phyloP scores from a whole-genome alignment of 2,113 vertebrate genomes.

The Rissa tridactyla region DNA sequence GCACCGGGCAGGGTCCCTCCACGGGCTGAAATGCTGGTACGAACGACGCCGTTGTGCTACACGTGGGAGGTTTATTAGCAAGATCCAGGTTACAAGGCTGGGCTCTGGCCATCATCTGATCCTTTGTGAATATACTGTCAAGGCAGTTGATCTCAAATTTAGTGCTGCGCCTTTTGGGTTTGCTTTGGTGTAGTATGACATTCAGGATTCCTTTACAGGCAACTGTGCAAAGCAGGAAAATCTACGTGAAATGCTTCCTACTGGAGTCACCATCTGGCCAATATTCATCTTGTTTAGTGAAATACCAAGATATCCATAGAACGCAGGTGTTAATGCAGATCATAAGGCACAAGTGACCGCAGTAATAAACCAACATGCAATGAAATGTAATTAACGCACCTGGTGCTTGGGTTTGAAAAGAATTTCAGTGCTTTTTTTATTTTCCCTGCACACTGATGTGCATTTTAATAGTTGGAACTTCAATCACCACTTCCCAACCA shows the following conservation, averaged over 20 bases:
- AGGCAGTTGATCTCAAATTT: slow-evolving; percentile 17
- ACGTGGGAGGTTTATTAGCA: not conserved
- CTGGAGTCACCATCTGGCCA: slow-evolving; percentile 76
- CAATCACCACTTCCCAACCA: not conserved
- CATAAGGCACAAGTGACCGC: slow-evolving; percentile 60
- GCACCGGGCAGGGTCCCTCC: not conserved
- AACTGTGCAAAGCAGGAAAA: slow-evolving; percentile 46
- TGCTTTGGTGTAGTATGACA: slow-evolving; percentile 45
- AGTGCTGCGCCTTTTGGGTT: not conserved
- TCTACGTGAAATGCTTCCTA: slow-evolving; percentile 64
- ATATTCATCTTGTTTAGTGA: slow-evolving; percentile 73
- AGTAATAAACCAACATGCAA: slow-evolving; percentile 67
- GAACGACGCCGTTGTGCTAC: not conserved
- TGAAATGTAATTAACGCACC: slow-evolving; percentile 73
- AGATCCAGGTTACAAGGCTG: not conserved
- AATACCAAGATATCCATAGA: slow-evolving; percentile 56
- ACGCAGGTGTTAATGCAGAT: slow-evolving; percentile 72
- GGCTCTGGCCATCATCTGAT: not conserved
- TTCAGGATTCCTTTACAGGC: slow-evolving; percentile 77
- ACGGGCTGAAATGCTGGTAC: not conserved
- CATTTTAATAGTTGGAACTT: slow-evolving; percentile 3
- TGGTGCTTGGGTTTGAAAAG: slow-evolving; percentile 54
- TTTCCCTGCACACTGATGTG: not conserved
- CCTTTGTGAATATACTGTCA: not conserved
- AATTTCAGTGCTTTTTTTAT: slow-evolving; percentile 29